A percentile compares a stretch with the other conserved stretches of the same genome.
Evolutionary conservation across 2,113 vertebrate species (phyloP).

Genomic region (Pteronura brasiliensis): DNA sequence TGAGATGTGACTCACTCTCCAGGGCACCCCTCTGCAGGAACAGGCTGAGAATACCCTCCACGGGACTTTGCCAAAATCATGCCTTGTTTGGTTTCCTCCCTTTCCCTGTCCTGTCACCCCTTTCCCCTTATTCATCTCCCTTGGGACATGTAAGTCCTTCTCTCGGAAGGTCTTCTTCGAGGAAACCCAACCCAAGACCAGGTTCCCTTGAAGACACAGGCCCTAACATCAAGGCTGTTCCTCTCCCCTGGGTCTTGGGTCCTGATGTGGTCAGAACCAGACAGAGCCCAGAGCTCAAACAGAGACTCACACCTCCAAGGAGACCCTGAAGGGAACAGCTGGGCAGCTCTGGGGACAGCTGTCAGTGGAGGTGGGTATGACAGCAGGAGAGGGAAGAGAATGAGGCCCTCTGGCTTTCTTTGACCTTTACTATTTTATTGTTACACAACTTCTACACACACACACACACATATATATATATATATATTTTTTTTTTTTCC

Average conservation of each 20-base stretch:
- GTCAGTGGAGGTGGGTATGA: rapidly evolving
- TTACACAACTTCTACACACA: neutral
- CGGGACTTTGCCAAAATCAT: neutral
- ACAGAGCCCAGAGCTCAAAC: neutral
- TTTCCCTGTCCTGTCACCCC: neutral
- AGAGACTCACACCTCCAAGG: neutral
- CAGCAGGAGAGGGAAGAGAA: neutral
- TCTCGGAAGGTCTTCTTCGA: neutral
- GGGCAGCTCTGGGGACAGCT: no score
- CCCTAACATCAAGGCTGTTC: neutral
- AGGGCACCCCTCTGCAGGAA: neutral
- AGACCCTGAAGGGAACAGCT: neutral
- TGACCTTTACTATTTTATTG: neutral
- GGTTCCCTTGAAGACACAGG: neutral
- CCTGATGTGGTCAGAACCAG: neutral
- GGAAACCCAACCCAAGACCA: neutral
- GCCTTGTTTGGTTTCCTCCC: neutral
- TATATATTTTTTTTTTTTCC: neutral
- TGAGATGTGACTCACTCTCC: neutral
- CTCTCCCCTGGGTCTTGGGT: neutral
- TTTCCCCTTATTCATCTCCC: neutral
- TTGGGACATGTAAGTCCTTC: neutral
- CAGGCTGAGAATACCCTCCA: neutral
- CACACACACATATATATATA: no score
- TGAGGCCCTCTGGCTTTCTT: neutral